Evolutionary conservation across 2,888 invertebrate species (phyloP), one percentile per base, ranked within the genome.

Genomic region (Corythucha ciliata): DNA sequence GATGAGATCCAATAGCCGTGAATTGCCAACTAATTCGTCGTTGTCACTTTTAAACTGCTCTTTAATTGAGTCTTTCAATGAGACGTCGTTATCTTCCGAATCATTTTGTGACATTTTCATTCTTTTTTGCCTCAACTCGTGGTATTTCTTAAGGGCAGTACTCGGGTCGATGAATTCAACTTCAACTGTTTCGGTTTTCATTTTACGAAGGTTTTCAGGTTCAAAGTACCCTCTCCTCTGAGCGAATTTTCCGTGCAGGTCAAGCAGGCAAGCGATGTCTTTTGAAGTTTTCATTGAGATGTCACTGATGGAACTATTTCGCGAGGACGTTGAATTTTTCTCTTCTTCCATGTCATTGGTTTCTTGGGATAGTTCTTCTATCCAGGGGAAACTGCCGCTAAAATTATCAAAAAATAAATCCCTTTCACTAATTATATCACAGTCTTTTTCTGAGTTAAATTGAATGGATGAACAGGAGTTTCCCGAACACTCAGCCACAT

Each of bases 231-330:
- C 59, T 51, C 60, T 56, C 42, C 59, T 49, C 22, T 80, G 78
- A n/a, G 79, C 65, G 65, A 77, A 81, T 63, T 81, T 83, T 58
- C 72, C 74, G 61, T 84, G 83, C 59, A 81, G 74, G 61, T 84
- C 81, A 3, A 81, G 68, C 39, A 83, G 70, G 36, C 24, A 24
- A 33, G 40, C 32, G 6, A 40, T 41, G n/a, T 40, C n/a, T 64
- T 40, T 72, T 67, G n/a, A 76, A 52, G 76, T 74, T 64, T 76
- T 71, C 62, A 72, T n/a, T n/a, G n/a, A n/a, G n/a, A n/a, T n/a
- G n/a, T n/a, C n/a, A n/a, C n/a, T n/a, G n/a, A n/a, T n/a, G n/a
- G n/a, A n/a, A n/a, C n/a, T n/a, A n/a, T 63, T 76, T 76, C 8
- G 18, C 12, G 7, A 14, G 1, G 18, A 18, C n/a, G 22, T 12